Conservation (phyloP, 2,797 vertebrate species). For the Arctocebus calabarensis region DNA sequence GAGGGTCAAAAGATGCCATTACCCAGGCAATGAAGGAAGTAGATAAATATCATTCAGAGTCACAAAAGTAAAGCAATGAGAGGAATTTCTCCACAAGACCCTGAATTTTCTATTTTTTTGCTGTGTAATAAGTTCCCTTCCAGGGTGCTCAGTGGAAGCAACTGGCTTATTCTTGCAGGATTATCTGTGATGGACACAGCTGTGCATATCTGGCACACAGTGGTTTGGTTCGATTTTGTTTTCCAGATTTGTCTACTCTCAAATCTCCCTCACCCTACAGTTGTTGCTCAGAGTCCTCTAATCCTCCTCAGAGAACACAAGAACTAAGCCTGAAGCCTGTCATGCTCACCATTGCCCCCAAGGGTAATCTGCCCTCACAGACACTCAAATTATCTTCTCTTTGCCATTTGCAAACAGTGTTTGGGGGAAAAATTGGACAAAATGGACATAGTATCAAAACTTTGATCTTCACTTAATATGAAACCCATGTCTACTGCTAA, state of each 20-base stretch:
- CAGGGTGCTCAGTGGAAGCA: slow-evolving; percentile 52
- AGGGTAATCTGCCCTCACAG: background rate
- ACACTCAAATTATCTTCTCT: background rate
- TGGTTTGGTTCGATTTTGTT: background rate
- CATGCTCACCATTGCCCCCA: background rate
- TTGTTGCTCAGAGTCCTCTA: slow-evolving; percentile 53
- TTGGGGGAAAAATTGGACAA: background rate
- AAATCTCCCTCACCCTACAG: slow-evolving; percentile 52
- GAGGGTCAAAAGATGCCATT: background rate
- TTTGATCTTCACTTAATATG: background rate
- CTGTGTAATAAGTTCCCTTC: background rate
- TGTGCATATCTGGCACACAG: slow-evolving; percentile 57
- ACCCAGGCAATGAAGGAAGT: background rate
- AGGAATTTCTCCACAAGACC: slow-evolving; percentile 28
- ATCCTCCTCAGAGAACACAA: slow-evolving; percentile 36
- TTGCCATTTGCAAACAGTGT: background rate
- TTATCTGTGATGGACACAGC: slow-evolving; percentile 73
- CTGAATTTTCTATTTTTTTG: slow-evolving; percentile 47
- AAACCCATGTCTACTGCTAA: background rate
- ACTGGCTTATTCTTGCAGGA: slow-evolving; percentile 58
- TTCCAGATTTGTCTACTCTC: slow-evolving; percentile 54
- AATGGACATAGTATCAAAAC: background rate
- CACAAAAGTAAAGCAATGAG: background rate
- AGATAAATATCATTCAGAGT: background rate
- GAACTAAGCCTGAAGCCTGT: background rate